Evolutionary conservation across 2,797 vertebrate species (phyloP).

Genomic region (Silurus lanzhouensis): DNA sequence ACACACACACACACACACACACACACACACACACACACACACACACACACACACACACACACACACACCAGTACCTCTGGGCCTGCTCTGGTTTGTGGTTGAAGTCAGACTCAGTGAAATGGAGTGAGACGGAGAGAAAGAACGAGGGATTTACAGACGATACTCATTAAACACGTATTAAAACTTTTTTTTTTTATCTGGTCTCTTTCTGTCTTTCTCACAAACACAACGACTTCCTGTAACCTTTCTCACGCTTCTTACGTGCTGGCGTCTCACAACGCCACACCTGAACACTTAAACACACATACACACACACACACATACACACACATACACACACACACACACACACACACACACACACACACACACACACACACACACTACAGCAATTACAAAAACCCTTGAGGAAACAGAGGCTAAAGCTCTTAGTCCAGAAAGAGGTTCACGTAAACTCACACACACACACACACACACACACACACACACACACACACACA

Average conservation of each 20-base stretch:
- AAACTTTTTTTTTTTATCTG: slow-evolving; percentile 15
- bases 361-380: background rate
- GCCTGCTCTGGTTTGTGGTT: slow-evolving; percentile 50
- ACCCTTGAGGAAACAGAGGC: background rate
- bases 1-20: background rate
- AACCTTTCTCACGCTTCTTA: slow-evolving; percentile 64
- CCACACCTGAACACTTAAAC: slow-evolving; percentile 61
- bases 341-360: background rate
- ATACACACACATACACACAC: background rate
- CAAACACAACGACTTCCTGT: slow-evolving; percentile 27
- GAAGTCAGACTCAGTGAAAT: slow-evolving; percentile 8
- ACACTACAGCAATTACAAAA: background rate
- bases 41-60: background rate
- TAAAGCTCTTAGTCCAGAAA: background rate
- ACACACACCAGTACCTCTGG: slow-evolving; percentile 30
- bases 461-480: background rate
- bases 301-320: slow-evolving; percentile 32
- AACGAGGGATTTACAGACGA: slow-evolving; percentile 21
- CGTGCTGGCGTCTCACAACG: slow-evolving; percentile 69
- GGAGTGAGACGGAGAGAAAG: slow-evolving; percentile 6
- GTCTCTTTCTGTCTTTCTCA: background rate
- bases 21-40: slow-evolving; percentile 6
- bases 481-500: no score
- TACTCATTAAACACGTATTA: background rate
- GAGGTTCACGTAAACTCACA: background rate